Conservation (phyloP, 1,140 invertebrate species). For the Tetranychus cinnabarinus region DNA sequence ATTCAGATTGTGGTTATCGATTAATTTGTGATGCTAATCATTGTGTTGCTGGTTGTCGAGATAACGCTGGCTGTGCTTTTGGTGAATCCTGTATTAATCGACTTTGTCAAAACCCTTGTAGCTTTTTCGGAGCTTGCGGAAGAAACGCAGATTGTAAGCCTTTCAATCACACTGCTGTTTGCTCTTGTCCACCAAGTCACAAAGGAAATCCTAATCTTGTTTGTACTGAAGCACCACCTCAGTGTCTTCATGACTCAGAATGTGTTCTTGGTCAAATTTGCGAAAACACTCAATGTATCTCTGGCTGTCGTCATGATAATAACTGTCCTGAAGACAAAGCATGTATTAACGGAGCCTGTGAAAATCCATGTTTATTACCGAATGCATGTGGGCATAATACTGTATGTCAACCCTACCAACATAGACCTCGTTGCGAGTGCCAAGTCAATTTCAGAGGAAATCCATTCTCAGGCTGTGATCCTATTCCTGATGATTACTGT, state of each 20-base stretch:
- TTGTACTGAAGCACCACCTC: slow-evolving; percentile 13
- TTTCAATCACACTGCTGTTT: slow-evolving; percentile 40
- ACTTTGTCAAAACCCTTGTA: slow-evolving; percentile 36
- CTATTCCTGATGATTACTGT: slow-evolving; percentile 14
- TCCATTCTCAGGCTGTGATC: slow-evolving; percentile 53
- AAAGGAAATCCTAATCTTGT: slow-evolving; percentile 40
- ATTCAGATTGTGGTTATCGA: slow-evolving; percentile 61
- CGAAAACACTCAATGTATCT: slow-evolving; percentile 12
- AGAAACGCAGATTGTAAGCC: slow-evolving; percentile 49
- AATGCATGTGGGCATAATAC: slow-evolving; percentile 61
- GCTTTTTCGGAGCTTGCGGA: slow-evolving; percentile 47
- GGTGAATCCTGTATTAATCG: slow-evolving; percentile 33
- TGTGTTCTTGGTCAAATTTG: slow-evolving; percentile 14
- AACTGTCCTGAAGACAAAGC: slow-evolving; percentile 61
- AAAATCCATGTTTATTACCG: slow-evolving; percentile 47
- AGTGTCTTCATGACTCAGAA: slow-evolving; percentile 13
- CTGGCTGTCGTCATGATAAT: slow-evolving; percentile 60
- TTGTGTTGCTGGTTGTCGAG: slow-evolving; percentile 57
- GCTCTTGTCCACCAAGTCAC: slow-evolving; percentile 47
- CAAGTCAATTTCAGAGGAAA: slow-evolving; percentile 45
- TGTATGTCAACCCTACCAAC: slow-evolving; percentile 44
- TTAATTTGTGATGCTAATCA: slow-evolving; percentile 57
- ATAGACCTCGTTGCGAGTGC: slow-evolving; percentile 50
- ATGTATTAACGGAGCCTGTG: slow-evolving; percentile 60
- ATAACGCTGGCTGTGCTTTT: slow-evolving; percentile 42